These are phyloP conservation scores for Martes martes DNA, from an alignment of 2,113 vertebrate species.

Conservation along the genomic window DNA sequence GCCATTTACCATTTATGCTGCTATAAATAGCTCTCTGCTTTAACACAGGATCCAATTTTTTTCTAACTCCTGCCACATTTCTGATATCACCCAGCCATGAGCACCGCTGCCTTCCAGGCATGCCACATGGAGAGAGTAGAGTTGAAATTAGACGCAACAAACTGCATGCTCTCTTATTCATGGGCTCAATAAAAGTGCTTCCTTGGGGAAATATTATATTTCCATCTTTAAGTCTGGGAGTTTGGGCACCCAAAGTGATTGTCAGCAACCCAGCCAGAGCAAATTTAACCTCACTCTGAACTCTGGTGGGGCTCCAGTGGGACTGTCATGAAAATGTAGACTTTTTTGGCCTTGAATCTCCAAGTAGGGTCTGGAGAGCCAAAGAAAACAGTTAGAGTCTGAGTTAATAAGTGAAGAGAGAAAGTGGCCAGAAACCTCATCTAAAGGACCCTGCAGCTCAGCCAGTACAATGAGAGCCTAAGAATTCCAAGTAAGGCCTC, in stretches of 20 bases:
- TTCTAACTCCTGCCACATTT: no score
- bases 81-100: no score
- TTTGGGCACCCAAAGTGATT: constrained; percentile 55
- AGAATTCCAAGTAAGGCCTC: not conserved
- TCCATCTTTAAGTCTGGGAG: no score
- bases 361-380: not conserved
- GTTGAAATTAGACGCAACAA: no score
- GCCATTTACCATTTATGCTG: constrained; percentile 10
- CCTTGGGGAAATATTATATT: no score
- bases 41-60: no score
- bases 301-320: not conserved
- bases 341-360: constrained; percentile 34
- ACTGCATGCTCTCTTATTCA: no score
- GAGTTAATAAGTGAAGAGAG: constrained; percentile 29
- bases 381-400: constrained; percentile 63
- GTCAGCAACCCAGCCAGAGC: constrained; percentile 25
- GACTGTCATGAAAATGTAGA: constrained; percentile 45
- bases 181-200: no score
- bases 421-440: constrained; percentile 28
- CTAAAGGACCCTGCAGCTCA: not conserved
- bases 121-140: no score
- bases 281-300: constrained; percentile 35
- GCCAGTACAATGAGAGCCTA: not conserved
- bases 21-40: constrained; percentile 45
- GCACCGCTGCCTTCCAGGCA: no score